Percentiles rank a stretch among this genome's conserved stretches.
phyloP scores from a whole-genome alignment of 2,797 vertebrate species.

The Mionectes olivaceus region DNA sequence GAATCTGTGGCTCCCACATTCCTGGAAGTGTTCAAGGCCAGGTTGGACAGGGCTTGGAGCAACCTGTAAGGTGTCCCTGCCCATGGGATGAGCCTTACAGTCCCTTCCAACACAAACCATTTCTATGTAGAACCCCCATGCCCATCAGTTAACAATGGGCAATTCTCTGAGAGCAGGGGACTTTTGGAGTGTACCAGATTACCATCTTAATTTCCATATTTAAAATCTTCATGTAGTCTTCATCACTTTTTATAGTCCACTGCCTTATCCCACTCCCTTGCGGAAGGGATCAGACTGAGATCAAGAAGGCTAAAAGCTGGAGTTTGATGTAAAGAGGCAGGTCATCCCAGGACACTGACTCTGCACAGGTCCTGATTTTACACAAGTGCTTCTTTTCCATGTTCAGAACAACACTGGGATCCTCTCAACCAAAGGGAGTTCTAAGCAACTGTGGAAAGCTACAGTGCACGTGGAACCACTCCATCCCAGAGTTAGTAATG shows the following conservation, averaged over 20 bases:
- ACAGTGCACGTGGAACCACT: accelerated
- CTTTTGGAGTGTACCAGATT: background rate
- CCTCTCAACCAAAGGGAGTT: background rate
- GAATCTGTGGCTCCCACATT: background rate
- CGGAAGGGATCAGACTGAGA: background rate
- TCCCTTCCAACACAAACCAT: background rate
- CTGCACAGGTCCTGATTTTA: background rate
- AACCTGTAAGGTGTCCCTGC: background rate
- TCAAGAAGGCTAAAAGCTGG: background rate
- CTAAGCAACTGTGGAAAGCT: background rate
- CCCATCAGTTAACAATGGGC: background rate
- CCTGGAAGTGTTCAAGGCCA: background rate
- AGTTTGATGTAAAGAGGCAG: background rate
- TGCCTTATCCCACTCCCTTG: background rate
- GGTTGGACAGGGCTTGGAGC: background rate
- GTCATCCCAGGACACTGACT: background rate
- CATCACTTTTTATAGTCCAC: background rate
- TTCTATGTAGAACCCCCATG: background rate
- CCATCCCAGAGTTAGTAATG: too few relatives aligned
- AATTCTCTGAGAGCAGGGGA: background rate
- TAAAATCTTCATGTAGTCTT: background rate
- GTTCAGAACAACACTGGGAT: background rate
- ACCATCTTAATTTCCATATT: background rate
- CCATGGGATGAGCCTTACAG: background rate
- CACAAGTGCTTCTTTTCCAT: background rate